Percentiles rank a stretch among this genome's conserved stretches.
Evolutionary conservation across 1,140 invertebrate species (phyloP).

Genomic region (Lucilia sericata): DNA sequence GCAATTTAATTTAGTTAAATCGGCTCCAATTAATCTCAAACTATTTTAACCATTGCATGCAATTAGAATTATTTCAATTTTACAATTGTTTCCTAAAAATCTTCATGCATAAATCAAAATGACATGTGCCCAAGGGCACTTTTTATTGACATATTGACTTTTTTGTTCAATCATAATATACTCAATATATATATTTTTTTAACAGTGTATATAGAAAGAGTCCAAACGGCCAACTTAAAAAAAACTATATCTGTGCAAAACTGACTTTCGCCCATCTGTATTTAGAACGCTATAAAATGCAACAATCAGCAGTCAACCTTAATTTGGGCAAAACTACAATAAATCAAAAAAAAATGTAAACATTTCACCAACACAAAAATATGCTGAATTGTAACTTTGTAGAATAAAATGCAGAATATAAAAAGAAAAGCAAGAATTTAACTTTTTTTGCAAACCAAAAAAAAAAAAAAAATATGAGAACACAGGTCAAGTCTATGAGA

Average conservation of each 20-base stretch:
- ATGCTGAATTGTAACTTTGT: neutral
- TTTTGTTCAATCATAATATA: too few species aligned
- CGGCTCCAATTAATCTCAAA: too few species aligned
- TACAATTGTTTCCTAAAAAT: too few species aligned
- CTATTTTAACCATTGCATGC: too few species aligned
- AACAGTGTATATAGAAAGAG: too few species aligned
- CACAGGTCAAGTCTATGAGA: constrained; percentile 12
- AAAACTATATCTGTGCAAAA: neutral
- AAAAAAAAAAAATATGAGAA: neutral
- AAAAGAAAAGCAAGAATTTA: neutral
- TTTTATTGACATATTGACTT: too few species aligned
- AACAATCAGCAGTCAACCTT: neutral
- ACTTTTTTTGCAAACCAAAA: neutral
- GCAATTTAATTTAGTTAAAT: too few species aligned
- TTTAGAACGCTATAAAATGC: neutral
- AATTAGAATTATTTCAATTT: too few species aligned
- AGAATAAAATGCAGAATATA: neutral
- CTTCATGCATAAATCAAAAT: too few species aligned
- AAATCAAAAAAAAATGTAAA: neutral
- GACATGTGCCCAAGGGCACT: too few species aligned
- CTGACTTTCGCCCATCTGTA: neutral
- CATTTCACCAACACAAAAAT: constrained; percentile 11
- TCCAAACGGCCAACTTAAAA: neutral
- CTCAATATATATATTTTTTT: too few species aligned
- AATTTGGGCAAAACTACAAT: neutral